Evolutionary conservation across 2,888 invertebrate genomes (phyloP), one percentile per base, ranked within the genome.

Genomic region (Dynastes hyllus): DNA sequence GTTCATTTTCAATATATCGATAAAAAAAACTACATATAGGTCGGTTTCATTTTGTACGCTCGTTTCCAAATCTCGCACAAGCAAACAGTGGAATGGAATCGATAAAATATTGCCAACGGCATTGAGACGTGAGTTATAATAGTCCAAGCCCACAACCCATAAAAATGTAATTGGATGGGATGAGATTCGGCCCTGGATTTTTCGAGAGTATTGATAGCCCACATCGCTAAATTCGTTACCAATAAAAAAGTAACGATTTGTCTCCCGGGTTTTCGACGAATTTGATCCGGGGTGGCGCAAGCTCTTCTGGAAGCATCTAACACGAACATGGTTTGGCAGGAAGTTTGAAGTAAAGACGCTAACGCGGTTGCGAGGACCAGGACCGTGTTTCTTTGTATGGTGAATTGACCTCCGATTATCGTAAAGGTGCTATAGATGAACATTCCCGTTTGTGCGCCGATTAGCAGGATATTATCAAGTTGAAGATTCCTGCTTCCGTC

Each of bases 21-120:
- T 13, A 88, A 51, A 11, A 89, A 90, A n/a, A 89, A 90, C 92
- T 94, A 95, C 95, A 95, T 95, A 86, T 95, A 95, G 86, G 95
- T 93, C 1, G 95, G 95, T 86, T 96, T 96, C 87, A 96, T 94
- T 90, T 98, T 98, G 89, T 98, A 98, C 6, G 97, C 97, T 83
- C 95, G 92, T 89, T 98, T 98, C 98, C 98, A 98, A 85, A 98
- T 97, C 89, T 98, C 98, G 88, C 97, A 97, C 79, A 98, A 91
- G 87, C 98, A 98, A 1, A 98, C 97, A 0, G 98, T 97, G 63
- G 97, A 97, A 88, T 98, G 98, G 89, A 98, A 98, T 80, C 97
- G 92, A 90, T 97, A 98, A 90, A 98, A 98, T 81, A 98, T 97
- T 0, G 97, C 97, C 85, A 94, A 85, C 0, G 98, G 98, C 94